Evolutionary conservation across 2,113 vertebrate species (phyloP), one percentile per base, ranked within the genome.

Genomic region (Nothobranchius kuhntae): DNA sequence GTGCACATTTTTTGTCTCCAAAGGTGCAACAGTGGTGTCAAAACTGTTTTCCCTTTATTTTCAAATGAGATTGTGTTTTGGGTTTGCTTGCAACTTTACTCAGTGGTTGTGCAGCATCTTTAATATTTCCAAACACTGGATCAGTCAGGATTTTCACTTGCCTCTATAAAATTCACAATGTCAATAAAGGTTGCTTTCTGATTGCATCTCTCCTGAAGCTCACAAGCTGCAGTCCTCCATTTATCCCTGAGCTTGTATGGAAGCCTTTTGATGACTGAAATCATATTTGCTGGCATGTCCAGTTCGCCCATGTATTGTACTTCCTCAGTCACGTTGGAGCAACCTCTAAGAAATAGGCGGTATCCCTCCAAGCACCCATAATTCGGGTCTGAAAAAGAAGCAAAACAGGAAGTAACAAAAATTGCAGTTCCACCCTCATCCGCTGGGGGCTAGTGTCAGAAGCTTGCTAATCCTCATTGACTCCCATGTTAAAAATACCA

Each of bases 301-400:
- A 57, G 36, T 5, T 57, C 55, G 4, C 42, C 4, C 10, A 57
- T 2, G 11, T 57, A 42, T 2, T 12, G 9, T 1, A 57, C 15
- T 10, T 42, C 36, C 9, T 17, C 36, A 15, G 45, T 59, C 2
- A 6, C 21, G 14, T 59, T 59, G 6, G 15, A 60, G 9, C 36
- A 63, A 40, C 55, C 53, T 24, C 40, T 38, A 13, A 67, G 45
- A 57, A 67, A 48, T 17, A 50, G 36, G 17, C 12, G 21, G 21
- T 21, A 21, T 21, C 21, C 21, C 21, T 21, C 21, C 21, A 21
- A 21, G 21, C 21, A 21, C 21, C 21, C 21, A 21, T 21, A 21
- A 21, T 21, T 21, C 21, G 21, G 21, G 21, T 21, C 21, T 21
- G 21, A 1, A 21, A 21, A 21, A 21, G 21, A 21, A 21, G 21